Conservation (phyloP, 1,140 invertebrate genomes). For the Odontomachus brunneus region DNA sequence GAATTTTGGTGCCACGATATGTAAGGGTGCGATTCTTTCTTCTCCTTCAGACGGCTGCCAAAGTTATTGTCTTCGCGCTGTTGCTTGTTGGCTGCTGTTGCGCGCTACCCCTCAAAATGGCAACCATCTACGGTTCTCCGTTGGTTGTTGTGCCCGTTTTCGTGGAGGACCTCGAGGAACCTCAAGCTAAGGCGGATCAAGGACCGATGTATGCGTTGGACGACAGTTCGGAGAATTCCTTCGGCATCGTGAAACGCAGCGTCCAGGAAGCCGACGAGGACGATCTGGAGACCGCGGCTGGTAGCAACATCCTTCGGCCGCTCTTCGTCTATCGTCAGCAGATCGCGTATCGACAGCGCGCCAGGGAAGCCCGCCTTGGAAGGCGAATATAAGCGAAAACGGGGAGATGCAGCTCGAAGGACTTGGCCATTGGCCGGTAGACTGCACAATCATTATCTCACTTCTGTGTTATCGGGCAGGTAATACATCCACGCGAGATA, state of each 20-base stretch:
- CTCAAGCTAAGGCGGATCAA: not conserved
- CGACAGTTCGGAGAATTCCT: not conserved
- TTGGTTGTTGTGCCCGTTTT: not conserved
- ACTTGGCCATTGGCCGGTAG: not conserved
- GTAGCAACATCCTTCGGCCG: slow-evolving; percentile 81
- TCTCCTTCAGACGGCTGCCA: slow-evolving; percentile 16
- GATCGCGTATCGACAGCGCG: slow-evolving; percentile 80
- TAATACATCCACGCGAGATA: slow-evolving; percentile 50
- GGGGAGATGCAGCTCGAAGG: not conserved
- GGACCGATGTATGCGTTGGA: slow-evolving; percentile 10
- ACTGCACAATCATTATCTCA: slow-evolving; percentile 15
- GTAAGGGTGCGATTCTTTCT: not conserved
- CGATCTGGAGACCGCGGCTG: slow-evolving; percentile 82
- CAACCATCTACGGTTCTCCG: not conserved
- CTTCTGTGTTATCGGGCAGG: slow-evolving; percentile 25
- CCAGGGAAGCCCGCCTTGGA: slow-evolving; percentile 68
- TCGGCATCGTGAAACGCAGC: slow-evolving; percentile 67
- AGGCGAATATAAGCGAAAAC: slow-evolving; percentile 62
- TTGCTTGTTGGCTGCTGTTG: slow-evolving; percentile 17
- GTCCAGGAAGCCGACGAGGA: slow-evolving; percentile 51
- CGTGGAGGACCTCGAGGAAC: not conserved
- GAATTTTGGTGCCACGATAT: not conserved
- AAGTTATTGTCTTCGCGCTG: not conserved
- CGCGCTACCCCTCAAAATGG: slow-evolving; percentile 39
- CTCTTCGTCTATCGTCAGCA: slow-evolving; percentile 84